A percentile compares a stretch with the other conserved stretches of the same genome.
Evolutionary conservation across 1,140 invertebrate genomes (phyloP).

Genomic region (Ceratosolen fusciceps): DNA sequence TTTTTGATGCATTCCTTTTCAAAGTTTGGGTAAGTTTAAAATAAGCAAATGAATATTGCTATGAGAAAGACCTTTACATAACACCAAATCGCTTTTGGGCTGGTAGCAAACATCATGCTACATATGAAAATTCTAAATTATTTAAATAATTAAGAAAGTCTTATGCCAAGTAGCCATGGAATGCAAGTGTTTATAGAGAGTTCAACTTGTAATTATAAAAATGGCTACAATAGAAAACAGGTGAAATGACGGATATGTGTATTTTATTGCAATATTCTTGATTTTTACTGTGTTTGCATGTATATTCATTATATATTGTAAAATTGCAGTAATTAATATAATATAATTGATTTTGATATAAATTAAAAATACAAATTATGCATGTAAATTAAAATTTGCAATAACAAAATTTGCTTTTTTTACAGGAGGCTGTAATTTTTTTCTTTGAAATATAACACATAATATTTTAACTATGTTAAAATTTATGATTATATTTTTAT

Average conservation of each 20-base stretch:
- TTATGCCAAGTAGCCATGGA: background rate
- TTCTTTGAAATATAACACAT: background rate
- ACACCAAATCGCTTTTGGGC: constrained; percentile 64
- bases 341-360: background rate
- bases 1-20: constrained; percentile 81
- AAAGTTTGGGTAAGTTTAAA: constrained; percentile 81
- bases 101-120: constrained; percentile 56
- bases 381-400: constrained; percentile 24
- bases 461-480: constrained; percentile 5
- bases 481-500: constrained; percentile 45
- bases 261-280: constrained; percentile 11
- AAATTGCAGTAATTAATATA: background rate
- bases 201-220: constrained; percentile 30
- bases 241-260: constrained; percentile 27
- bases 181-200: background rate
- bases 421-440: constrained; percentile 30
- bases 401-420: constrained; percentile 44
- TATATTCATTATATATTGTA: constrained; percentile 38
- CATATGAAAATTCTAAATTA: constrained; percentile 20
- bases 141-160: constrained; percentile 8
- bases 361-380: constrained; percentile 41
- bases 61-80: constrained; percentile 58
- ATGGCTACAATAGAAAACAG: constrained; percentile 7
- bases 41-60: constrained; percentile 48
- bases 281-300: constrained; percentile 13